Evolutionary conservation across 2,113 vertebrate genomes (phyloP).

Genomic region (Leucosticte australis): DNA sequence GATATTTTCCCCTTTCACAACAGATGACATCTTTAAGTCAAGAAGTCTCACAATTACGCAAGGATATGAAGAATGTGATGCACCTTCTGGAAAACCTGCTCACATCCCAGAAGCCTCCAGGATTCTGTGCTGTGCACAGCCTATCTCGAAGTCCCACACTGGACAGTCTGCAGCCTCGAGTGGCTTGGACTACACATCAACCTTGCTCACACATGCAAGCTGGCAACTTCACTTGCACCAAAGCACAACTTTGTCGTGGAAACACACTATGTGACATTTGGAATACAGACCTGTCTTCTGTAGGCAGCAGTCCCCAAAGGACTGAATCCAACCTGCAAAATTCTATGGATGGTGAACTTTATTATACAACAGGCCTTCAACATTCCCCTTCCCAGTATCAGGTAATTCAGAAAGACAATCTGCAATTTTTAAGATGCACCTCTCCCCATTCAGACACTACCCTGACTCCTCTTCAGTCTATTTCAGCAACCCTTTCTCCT

Average conservation of each 20-base stretch:
- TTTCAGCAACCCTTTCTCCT: constrained; percentile 79
- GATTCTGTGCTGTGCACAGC: constrained; percentile 67
- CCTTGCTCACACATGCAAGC: constrained; percentile 66
- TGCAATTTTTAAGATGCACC: constrained; percentile 71
- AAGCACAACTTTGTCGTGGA: constrained; percentile 70
- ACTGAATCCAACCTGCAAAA: constrained; percentile 60
- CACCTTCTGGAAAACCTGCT: constrained; percentile 76
- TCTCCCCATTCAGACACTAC: constrained; percentile 76
- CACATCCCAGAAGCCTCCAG: constrained; percentile 59
- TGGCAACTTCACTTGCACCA: constrained; percentile 56
- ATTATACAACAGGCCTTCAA: constrained; percentile 50
- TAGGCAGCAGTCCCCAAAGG: constrained; percentile 70
- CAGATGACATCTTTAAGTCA: constrained; percentile 77
- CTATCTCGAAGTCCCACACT: constrained; percentile 58
- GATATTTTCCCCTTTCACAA: neutral
- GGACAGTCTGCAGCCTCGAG: constrained; percentile 68
- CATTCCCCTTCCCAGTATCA: constrained; percentile 72
- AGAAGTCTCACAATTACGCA: constrained; percentile 82
- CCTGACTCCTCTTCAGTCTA: constrained; percentile 78
- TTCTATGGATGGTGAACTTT: constrained; percentile 56
- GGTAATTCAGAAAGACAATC: constrained; percentile 71
- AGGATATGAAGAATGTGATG: constrained; percentile 78
- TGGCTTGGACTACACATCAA: constrained; percentile 64
- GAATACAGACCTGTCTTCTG: constrained; percentile 66
- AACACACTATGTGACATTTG: constrained; percentile 62